Evolutionary conservation across 2,888 invertebrate genomes (phyloP), one percentile per base, ranked within the genome.

Genomic region (Cactoblastis cactorum): DNA sequence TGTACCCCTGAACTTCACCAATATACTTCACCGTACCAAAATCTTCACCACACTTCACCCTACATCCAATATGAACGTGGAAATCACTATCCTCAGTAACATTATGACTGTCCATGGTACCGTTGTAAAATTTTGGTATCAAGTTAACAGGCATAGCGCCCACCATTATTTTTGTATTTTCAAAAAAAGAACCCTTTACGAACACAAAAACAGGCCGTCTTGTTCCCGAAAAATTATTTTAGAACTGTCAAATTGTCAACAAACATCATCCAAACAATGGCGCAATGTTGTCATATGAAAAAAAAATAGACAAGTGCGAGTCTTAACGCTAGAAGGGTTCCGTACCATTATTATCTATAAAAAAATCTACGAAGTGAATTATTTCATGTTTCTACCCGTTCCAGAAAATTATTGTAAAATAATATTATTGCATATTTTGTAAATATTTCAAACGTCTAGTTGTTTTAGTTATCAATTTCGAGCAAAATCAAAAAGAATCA

Each of bases 1-100:
- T 83, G 65, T 94, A 91, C 0, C 94, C 94, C 55, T 92, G 91
- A 49, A 93, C 92, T 73, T 92, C 91, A 45, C 97, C 97, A 56
- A 96, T 92, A 81, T 94, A 97, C 72, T 92, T 92, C 19, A 97
- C 92, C 5, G 87, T 88, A 57, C 79, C 90, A 63, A 86, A 84
- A 70, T 88, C 82, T 52, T 85, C 80, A 56, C 72, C 78, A 59
- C 80, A 78, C 69, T 83, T 86, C 45, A 89, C 66, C 22, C 89
- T 78, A 74, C 86, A 82, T 45, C 89, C 89, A 56, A 87, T 68
- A 83, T 88, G 67, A 69, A 91, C 78, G 74, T 90, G 74, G 71
- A 85, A 69, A 66, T 88, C 83, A 71, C 80, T 57, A 45, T 81
- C 77, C 34, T 91, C 75, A 70, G 80, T 77, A 79, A 91, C 71